Evolutionary conservation across 53 echinoderm and acorn worm genomes (phyloP), one percentile per base, ranked within the genome.

Genomic region (Crossaster papposus): DNA sequence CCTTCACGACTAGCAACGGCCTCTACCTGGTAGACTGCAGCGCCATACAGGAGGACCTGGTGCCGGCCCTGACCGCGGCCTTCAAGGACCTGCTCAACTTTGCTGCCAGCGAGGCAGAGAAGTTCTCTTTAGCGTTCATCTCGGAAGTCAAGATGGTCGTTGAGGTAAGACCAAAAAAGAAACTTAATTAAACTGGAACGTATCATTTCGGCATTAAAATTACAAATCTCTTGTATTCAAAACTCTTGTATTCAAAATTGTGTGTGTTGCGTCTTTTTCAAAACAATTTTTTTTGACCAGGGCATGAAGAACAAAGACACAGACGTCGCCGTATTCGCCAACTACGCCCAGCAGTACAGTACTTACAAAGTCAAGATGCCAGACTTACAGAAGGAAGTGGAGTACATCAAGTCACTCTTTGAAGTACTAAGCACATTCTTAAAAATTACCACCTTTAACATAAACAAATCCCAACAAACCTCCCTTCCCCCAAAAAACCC

Each of bases 321-420:
- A 3, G 89, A 90, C 35, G 82, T 93, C 65, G 91, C 89, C 36
- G 93, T 92, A 29, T 97, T 97, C 92, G 98, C 98, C 32, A 91
- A 97, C 89, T 97, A 97, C 80, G 98, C 98, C 55, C 91, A 97
- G 94, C 94, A 96, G 87, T 97, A 97, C 83, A 91, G 86, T 93
- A 96, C 92, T 14, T 97, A 97, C 91, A 97, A 97, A 89, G 84
- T 86, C 82, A 97, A 97, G 88, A 97, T 96, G 96, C 94, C 94
- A 37, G 94, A 96, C 58, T 53, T 98, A 30, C 98, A 96, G 92
- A 92, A 90, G 55, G 98, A 96, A 82, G 94, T 98, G 51, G 98
- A 98, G 51, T 98, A 98, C 70, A 92, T 98, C 89, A 98, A 98
- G 78, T 98, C 98, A 53, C 92, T 98, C 62, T 98, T 98, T 91